Evolutionary conservation across 2,797 vertebrate species (phyloP), one percentile per base, ranked within the genome.

Genomic region (Esox masquinongy): DNA sequence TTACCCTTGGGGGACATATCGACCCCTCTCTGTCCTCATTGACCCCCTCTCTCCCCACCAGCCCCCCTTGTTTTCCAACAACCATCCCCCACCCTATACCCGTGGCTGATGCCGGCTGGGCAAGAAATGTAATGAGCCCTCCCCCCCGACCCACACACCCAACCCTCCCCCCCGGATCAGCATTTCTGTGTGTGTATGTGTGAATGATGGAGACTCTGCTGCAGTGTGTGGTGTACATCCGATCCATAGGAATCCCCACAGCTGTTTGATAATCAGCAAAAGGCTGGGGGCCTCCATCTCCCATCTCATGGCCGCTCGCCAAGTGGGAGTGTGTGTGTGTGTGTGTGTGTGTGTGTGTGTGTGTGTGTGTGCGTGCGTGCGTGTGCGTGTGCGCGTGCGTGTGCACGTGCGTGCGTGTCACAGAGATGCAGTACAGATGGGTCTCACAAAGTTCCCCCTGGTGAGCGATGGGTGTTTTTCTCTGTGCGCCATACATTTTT

Each of bases 11-110:
- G 68, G 76, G 1, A 11, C 63, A 29, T 79, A 88, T 89, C 1
- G 84, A 88, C 84, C 74, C 36, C 64, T 14, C 67, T 72, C 70
- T 87, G 84, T 89, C 74, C 87, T 14, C 67, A 73, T 71, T 87
- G 84, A 89, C 74, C 87, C 82, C 75, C 19, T 26, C 71, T 16
- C 31, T 34, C 66, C 5, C 71, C 70, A 16, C 47, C 59, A 59
- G 66, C 64, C 73, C 34, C 1, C 36, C 61, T 56, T 26, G 64
- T 7, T 75, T 72, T 12, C 78, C 72, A 47, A 24, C 71, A 43
- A 59, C 74, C 74, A 50, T 8, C 34, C 26, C 43, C 39, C 61
- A 22, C 31, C 26, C 64, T 31, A 19, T 51, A 3, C 49, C 47
- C 68, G 34, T 70, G 72, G 69, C 68, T 51, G 74, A 68, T 76